These are phyloP conservation scores for Dendropsophus ebraccatus DNA, from an alignment of 2,113 vertebrate species.

Conservation along the genomic window DNA sequence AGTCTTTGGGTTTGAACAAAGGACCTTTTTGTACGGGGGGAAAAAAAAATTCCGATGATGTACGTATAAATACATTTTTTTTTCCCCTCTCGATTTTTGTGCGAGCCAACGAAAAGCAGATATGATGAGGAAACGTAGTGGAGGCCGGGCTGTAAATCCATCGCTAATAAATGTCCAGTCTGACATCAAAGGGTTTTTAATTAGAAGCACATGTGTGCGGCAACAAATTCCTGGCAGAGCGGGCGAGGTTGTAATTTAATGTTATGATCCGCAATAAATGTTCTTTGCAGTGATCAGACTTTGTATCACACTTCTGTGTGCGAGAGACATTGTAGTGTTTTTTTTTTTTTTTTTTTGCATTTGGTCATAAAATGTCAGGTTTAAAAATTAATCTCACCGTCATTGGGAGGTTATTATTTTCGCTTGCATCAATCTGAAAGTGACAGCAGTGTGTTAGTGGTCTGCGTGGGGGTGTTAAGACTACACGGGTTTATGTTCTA, in stretches of 20 bases:
- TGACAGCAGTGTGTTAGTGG: not conserved
- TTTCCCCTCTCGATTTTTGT: slow-evolving; percentile 57
- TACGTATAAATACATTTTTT: slow-evolving; percentile 64
- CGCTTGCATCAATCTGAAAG: not conserved
- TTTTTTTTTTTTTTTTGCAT: slow-evolving; percentile 71
- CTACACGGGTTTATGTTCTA: not conserved
- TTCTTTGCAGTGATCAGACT: slow-evolving; percentile 74
- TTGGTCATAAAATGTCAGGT: slow-evolving; percentile 66
- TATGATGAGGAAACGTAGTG: slow-evolving; percentile 78
- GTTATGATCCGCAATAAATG: slow-evolving; percentile 82
- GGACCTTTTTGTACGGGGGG: slow-evolving; percentile 67
- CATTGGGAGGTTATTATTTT: slow-evolving; percentile 5
- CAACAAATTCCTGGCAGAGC: slow-evolving; percentile 73
- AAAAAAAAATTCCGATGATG: slow-evolving; percentile 56
- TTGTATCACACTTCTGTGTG: slow-evolving; percentile 73
- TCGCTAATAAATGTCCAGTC: slow-evolving; percentile 79
- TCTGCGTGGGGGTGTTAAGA: no score
- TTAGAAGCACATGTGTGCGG: slow-evolving; percentile 80
- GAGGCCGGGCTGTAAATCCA: slow-evolving; percentile 73
- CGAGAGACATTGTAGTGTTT: slow-evolving; percentile 64
- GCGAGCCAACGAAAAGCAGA: slow-evolving; percentile 65
- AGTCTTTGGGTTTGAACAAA: slow-evolving; percentile 77
- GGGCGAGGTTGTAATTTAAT: slow-evolving; percentile 76
- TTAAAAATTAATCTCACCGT: slow-evolving; percentile 13
- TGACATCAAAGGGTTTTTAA: slow-evolving; percentile 79